Base-by-base conservation (phyloP, 2,888 invertebrate genomes). In the Trisateles emortualis region DNA sequence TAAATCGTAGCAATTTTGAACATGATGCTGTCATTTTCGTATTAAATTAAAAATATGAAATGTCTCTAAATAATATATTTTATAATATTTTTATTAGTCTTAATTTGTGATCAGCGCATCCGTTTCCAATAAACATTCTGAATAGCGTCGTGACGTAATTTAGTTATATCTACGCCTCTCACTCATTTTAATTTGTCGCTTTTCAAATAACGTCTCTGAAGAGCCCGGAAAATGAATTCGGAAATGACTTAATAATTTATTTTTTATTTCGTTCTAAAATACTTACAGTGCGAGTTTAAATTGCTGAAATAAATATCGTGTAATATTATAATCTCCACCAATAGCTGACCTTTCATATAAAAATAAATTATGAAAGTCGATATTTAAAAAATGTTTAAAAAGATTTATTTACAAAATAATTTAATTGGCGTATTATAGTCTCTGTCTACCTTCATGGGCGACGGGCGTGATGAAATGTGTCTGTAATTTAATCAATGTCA, bases 101-200 rank as follows among this genome's bases (percentile, higher is more conserved):
- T 65, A 59, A 65, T 68, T 68, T 67, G 67, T 68, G 29, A 52
- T 40, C 32, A n/a, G 46, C 48, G 52, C 67, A 71, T 71, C 68
- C 68, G 65, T 42, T 46, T 60, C 32, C 10, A 44, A 44, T 35
- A 44, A 19, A 17, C 3, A 17, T 13, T 36, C 24, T 14, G 44
- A 45, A 45, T 44, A 45, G 36, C 35, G 35, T 17, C 17, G 24
- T 45, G 36, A 36, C 36, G 36, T 39, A 19, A 39, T 13, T 36
- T 24, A 22, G 13, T 22, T 11, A 22, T 14, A 14, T n/a, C n/a
- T n/a, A n/a, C n/a, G n/a, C n/a, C 39, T 3, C 38, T 22, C 22
- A 39, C 39, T 1, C 22, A 0, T 45, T 29, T 26, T 9, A 16
- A 17, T 35, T 45, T 29, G 36, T 29, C 36, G 17, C 16, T 13